Evolutionary conservation across 2,113 vertebrate genomes (phyloP), one percentile per base, ranked within the genome.

Genomic region (Takifugu flavidus): DNA sequence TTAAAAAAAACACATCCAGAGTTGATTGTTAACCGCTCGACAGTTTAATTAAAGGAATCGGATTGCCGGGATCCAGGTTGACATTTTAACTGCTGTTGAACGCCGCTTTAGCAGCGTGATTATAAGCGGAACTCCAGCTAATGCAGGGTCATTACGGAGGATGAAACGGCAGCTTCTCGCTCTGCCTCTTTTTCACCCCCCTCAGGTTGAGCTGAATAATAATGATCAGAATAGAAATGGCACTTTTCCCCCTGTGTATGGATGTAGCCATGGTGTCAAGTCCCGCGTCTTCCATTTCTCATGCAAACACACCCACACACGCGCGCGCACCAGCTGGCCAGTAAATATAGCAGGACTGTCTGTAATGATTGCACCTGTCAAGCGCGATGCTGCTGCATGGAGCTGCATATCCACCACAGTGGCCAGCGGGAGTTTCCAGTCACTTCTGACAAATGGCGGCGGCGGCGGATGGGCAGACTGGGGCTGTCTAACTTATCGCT

Each of bases 371-470:
- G 84, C 70, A 82, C 79, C 66, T 80, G 77, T 87, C 82, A 85
- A 82, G 64, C 59, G 50, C 62, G 76, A 71, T 81, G 65, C 72
- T 31, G 70, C 71, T 28, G 49, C 42, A n/a, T 34, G 60, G 52
- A 56, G 80, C 72, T 70, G 72, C 60, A 72, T 65, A 59, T 63
- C 12, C 49, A 70, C 74, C 57, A 79, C 67, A 47, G 74, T 67
- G 81, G 86, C 82, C 82, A 77, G 70, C 59, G 74, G 79, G 80
- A 87, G 59, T 79, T 83, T 74, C 42, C 25, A 82, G 86, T 89
- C 89, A 83, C 70, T 43, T 51, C 72, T 89, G 82, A 91, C 80
- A 85, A 89, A 90, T 84, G 82, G 70, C 78, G 65, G 65, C 82
- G 82, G 78, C 79, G 62, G 67, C 80, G 75, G 82, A 87, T 89